phyloP scores from a whole-genome alignment of 2,888 invertebrate species.

The Amphipoea oculea region DNA sequence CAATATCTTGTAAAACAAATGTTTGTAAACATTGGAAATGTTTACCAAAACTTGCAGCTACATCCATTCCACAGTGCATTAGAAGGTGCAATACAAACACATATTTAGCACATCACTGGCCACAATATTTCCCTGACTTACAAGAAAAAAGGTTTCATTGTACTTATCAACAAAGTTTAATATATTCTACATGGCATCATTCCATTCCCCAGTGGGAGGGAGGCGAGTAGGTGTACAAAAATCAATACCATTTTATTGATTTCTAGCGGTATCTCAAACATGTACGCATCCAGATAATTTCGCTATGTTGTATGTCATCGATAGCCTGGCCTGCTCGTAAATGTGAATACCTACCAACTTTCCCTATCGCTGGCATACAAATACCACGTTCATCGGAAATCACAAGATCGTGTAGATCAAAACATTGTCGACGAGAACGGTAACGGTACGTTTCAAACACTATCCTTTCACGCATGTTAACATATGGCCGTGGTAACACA shows the following conservation, averaged over 20 bases:
- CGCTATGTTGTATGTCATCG: conserved; percentile 37
- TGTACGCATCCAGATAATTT: conserved; percentile 34
- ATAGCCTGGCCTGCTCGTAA: conserved; percentile 37
- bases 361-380: conserved; percentile 69
- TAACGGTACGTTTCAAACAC: conserved; percentile 82
- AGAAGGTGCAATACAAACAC: conserved; percentile 10
- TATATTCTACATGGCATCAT: conserved; percentile 16
- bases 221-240: conserved; percentile 59
- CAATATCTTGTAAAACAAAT: not conserved
- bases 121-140: not conserved
- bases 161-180: conserved; percentile 6
- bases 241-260: conserved; percentile 60
- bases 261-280: conserved; percentile 39
- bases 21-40: conserved; percentile 40
- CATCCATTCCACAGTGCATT: conserved; percentile 7
- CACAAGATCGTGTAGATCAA: conserved; percentile 68
- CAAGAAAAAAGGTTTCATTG: conserved; percentile 1
- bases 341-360: conserved; percentile 63
- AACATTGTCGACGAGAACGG: conserved; percentile 69
- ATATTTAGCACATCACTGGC: conserved; percentile 3
- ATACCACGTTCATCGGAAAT: conserved; percentile 69
- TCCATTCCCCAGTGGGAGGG: conserved; percentile 43
- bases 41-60: conserved; percentile 24
- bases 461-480: conserved; percentile 84
- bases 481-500: conserved; percentile 84